These are phyloP conservation scores for Priapulus caudatus DNA, from an alignment of 2,888 invertebrate species.

Conservation along the genomic window DNA sequence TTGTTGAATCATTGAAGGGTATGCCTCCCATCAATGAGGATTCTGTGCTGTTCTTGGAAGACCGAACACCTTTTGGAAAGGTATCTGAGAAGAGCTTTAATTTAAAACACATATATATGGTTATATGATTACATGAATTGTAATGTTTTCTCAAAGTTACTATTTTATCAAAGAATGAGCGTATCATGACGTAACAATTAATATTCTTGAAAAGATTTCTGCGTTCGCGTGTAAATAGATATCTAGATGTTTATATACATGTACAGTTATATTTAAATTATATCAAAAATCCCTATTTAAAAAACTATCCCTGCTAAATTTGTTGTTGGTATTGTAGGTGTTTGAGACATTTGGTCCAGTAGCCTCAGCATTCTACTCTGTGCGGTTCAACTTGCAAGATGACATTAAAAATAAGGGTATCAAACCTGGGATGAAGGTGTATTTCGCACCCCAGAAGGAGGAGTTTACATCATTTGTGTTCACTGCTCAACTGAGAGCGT, in stretches of 20 bases:
- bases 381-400: slow-evolving; percentile 69
- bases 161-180: no score
- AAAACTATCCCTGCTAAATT: no score
- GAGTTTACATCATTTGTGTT: slow-evolving; percentile 45
- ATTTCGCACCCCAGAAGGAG: slow-evolving; percentile 62
- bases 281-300: no score
- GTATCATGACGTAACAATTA: no score
- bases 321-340: slow-evolving; percentile 49
- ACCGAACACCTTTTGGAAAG: slow-evolving; percentile 49
- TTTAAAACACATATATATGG: no score
- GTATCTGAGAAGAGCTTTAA: slow-evolving; percentile 27
- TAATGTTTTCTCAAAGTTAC: no score
- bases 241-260: no score
- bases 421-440: slow-evolving; percentile 57
- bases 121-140: no score
- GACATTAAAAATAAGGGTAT: slow-evolving; percentile 60
- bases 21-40: slow-evolving; percentile 72
- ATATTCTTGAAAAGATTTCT: no score
- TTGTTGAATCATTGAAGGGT: slow-evolving; percentile 57
- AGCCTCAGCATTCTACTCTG: slow-evolving; percentile 67
- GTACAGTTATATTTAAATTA: no score
- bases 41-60: slow-evolving; percentile 69
- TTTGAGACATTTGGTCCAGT: slow-evolving; percentile 88
- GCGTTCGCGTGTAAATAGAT: no score
- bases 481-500: slow-evolving; percentile 46